Percentiles rank a stretch among this genome's conserved stretches.
Evolutionary conservation across 2,797 vertebrate genomes (phyloP).

Genomic region (Danio kyathit): DNA sequence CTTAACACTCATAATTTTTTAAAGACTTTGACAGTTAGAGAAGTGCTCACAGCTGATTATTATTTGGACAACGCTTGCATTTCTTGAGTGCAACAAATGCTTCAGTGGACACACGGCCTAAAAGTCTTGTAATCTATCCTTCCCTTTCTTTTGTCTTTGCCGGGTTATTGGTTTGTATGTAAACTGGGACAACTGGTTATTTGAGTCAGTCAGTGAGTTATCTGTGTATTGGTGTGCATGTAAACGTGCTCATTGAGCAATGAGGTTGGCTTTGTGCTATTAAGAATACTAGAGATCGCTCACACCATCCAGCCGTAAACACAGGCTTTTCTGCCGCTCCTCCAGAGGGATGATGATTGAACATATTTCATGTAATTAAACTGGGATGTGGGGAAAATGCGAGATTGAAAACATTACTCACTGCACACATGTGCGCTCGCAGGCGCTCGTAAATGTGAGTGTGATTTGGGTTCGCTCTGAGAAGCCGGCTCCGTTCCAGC

Average conservation of each 20-base stretch:
- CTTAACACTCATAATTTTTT: no score
- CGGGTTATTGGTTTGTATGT: no score
- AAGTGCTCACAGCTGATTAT: no score
- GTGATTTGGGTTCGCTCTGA: slow-evolving; percentile 42
- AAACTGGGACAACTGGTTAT: no score
- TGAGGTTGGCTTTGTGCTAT: slow-evolving; percentile 12
- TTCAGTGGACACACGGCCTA: no score
- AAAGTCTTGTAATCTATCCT: no score
- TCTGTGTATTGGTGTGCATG: no score
- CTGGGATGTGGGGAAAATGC: slow-evolving; percentile 46
- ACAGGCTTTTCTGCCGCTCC: neutral
- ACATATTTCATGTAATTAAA: slow-evolving; percentile 54
- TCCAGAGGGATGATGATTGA: slow-evolving; percentile 36
- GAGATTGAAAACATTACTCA: slow-evolving; percentile 61
- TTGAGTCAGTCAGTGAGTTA: no score
- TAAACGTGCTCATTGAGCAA: neutral
- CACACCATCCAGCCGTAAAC: slow-evolving; percentile 21
- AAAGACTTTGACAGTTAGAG: no score
- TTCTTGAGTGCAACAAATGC: no score
- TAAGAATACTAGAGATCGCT: neutral
- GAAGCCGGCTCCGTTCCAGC: slow-evolving; percentile 3
- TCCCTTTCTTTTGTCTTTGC: no score
- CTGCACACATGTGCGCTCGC: slow-evolving; percentile 33
- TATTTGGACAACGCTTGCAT: no score
- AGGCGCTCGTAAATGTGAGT: slow-evolving; percentile 51